Evolutionary conservation across 2,113 vertebrate genomes (phyloP).

Genomic region (Coturnix japonica): DNA sequence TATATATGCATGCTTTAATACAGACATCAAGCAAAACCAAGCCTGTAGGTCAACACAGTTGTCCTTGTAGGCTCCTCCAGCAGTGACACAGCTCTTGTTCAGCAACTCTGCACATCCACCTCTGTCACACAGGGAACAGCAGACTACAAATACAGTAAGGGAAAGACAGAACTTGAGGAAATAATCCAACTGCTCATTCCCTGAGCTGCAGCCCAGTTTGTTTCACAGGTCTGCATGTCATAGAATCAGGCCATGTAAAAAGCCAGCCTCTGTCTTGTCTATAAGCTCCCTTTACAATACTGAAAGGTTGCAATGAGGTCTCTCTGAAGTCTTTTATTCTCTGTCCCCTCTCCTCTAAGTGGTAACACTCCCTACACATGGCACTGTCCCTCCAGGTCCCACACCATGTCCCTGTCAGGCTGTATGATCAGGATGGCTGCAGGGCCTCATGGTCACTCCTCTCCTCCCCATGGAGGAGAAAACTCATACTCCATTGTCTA

Average conservation of each 20-base stretch:
- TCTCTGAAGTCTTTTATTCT: not conserved
- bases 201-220: not conserved
- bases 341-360: not conserved
- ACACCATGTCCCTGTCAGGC: not conserved
- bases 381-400: not conserved
- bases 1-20: not conserved
- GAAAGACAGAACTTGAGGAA: not conserved
- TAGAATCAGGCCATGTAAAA: not conserved
- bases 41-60: not conserved
- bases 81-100: not conserved
- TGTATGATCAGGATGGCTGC: not conserved
- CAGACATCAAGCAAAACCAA: not conserved
- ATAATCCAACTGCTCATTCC: not conserved
- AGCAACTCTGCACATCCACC: not conserved
- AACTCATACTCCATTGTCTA: not conserved
- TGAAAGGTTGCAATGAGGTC: not conserved
- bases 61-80: not conserved
- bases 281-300: not conserved
- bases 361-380: rapidly evolving
- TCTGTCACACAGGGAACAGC: not conserved
- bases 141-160: rapidly evolving
- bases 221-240: not conserved
- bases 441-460: not conserved
- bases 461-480: not conserved
- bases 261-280: not conserved